A percentile compares a stretch with the other conserved stretches of the same genome.
These are phyloP conservation scores for Parnassius glacialis DNA, from an alignment of 2,888 invertebrate species.

Conservation along the genomic window DNA sequence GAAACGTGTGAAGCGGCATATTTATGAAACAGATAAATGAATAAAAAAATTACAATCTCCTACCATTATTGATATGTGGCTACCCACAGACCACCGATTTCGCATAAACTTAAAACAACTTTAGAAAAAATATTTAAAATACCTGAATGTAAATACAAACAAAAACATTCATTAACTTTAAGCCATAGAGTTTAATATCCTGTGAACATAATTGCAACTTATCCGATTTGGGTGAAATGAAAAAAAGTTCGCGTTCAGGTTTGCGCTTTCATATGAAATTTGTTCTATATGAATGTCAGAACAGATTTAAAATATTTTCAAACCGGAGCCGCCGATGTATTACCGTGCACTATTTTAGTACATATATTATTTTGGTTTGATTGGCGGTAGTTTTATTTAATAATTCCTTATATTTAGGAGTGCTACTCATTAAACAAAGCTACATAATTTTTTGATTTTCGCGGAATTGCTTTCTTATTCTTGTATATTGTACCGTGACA, in stretches of 20 bases:
- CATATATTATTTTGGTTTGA: not conserved
- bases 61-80: not conserved
- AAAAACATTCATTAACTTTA: not conserved
- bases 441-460: too few relatives aligned
- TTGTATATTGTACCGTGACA: too few relatives aligned
- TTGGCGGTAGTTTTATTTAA: too few relatives aligned
- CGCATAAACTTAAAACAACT: too few relatives aligned
- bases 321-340: not conserved
- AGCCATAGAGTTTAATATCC: not conserved
- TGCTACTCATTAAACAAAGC: too few relatives aligned
- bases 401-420: too few relatives aligned
- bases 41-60: not conserved
- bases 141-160: not conserved
- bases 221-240: not conserved
- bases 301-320: conserved; percentile 10
- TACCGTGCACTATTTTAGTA: not conserved
- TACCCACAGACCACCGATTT: not conserved
- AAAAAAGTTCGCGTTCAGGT: conserved; percentile 4
- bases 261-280: conserved; percentile 8
- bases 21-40: not conserved
- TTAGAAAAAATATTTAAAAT: too few relatives aligned
- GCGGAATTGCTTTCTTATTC: too few relatives aligned
- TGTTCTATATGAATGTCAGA: conserved; percentile 7
- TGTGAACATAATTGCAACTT: not conserved
- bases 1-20: not conserved